Base-by-base conservation (phyloP, 2,888 invertebrate species). In the Drosophila paranaensis region DNA sequence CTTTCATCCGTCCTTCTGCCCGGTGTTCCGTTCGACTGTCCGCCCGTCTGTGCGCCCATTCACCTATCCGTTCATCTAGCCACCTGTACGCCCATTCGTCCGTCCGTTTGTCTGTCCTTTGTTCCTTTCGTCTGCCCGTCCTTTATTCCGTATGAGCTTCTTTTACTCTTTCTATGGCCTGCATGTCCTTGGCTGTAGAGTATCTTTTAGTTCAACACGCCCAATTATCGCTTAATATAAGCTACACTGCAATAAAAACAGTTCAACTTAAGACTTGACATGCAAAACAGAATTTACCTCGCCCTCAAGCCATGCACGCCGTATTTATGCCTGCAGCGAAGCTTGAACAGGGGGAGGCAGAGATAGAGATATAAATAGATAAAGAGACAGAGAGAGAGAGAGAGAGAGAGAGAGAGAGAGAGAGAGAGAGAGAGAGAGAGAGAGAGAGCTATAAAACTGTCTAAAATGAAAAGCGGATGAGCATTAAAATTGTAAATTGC, bases 401-500 rank as follows among this genome's bases (percentile, higher is more conserved):
- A 46, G n/a, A 46, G 13, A 5, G 13, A 46, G 13, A 35, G 14
- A 20, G 35, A 37, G 20, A 35, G 51, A 13, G 20, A 2, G 20
- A 25, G 30, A 48, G 9, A 48, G 27, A 30, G 14, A 1, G 13
- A 48, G 13, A 51, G 14, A 20, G 51, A 20, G 2, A 25, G 37
- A 13, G 35, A 13, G 11, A 13, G 33, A 50, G 50, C 33, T 20
- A 20, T 50, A 16, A 35, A 33, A 33, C 4, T 50, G 30, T 20
- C 16, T 35, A 13, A 50, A 33, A 16, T 51, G 16, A 51, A 13
- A 20, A 20, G 35, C 35, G 20, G 33, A 20, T 33, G 35, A 53
- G 37, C 35, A 53, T 37, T 53, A 53, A 53, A 37, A 53, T 37
- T 37, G 14, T 25, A 53, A 53, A 37, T 35, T 37, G 20, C 25